These are phyloP conservation scores for Fregata magnificens DNA, from an alignment of 2,113 vertebrate species.

Conservation along the genomic window DNA sequence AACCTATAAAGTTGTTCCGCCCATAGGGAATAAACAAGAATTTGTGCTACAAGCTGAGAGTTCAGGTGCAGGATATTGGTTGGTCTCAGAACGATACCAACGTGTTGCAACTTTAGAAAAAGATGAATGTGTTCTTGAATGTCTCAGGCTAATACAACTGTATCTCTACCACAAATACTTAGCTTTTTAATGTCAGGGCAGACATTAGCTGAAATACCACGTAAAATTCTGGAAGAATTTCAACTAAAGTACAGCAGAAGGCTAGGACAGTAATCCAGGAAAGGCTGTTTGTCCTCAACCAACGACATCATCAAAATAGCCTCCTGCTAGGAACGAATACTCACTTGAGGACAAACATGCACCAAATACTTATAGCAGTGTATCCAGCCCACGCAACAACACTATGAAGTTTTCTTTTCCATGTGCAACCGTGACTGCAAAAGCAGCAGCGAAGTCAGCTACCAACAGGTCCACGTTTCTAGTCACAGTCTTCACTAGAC, in stretches of 20 bases:
- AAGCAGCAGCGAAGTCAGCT: not conserved
- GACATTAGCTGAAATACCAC: not conserved
- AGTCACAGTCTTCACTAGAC: not conserved
- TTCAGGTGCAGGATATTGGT: not conserved
- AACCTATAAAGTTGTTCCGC: not conserved
- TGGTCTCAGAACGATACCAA: not conserved
- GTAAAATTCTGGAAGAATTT: not conserved
- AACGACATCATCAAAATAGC: not conserved
- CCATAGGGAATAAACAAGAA: not conserved
- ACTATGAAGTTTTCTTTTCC: not conserved
- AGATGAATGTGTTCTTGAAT: not conserved
- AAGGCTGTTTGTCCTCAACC: not conserved
- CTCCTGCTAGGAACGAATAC: not conserved
- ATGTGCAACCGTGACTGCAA: not conserved
- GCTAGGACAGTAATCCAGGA: not conserved
- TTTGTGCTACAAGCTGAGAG: not conserved
- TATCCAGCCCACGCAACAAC: not conserved
- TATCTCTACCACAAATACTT: not conserved
- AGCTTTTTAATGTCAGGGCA: not conserved
- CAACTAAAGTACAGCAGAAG: not conserved
- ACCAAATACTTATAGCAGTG: rapidly evolving
- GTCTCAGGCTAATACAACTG: not conserved
- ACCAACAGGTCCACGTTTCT: not conserved
- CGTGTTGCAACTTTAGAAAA: not conserved
- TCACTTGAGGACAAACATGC: not conserved